Base-by-base conservation (phyloP, 2,888 invertebrate genomes). In the Ceriagrion tenellum region DNA sequence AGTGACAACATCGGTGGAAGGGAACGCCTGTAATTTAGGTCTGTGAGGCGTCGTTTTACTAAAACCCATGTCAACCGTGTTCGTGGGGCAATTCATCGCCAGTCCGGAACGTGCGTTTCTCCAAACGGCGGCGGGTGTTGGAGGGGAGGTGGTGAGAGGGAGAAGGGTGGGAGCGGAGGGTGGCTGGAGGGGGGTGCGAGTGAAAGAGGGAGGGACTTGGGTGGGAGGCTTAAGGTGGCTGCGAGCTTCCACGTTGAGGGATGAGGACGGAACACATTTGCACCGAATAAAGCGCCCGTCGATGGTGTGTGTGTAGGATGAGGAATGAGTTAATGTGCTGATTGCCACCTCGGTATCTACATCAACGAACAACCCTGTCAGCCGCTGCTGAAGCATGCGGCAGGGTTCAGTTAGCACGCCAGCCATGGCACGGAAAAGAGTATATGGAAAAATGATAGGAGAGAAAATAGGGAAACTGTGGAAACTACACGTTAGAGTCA, bases 31-130 rank as follows among this genome's bases (percentile, higher is more conserved):
- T 93, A 93, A 93, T 93, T 93, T 93, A 93, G 93, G 93, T 93
- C 93, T 93, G 93, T 16, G 93, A 93, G 93, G 93, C 93, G 93
- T 93, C 93, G 93, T 93, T 93, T 93, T 93, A 69, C 93, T 93
- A 93, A 93, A 59, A 93, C 93, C 93, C 93, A 93, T 93, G 93
- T 93, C 93, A 93, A 93, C 93, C 93, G 93, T 93, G 93, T 93
- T 93, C 93, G 93, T 93, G 69, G 69, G 69, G 93, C 93, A 93
- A 93, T 93, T 74, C 93, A 93, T 93, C 93, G 93, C 69, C 93
- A 40, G 59, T 55, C 91, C 13, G 93, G 93, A 93, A 93, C 93
- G 93, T 93, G 93, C 93, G 93, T 93, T 63, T 91, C 91, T 55
- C 55, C 55, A 40, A 59, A 13, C 55, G 89, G 89, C 55, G 55